Base-by-base conservation (phyloP, 1,140 invertebrate genomes). In the Macrostomum lignano region DNA sequence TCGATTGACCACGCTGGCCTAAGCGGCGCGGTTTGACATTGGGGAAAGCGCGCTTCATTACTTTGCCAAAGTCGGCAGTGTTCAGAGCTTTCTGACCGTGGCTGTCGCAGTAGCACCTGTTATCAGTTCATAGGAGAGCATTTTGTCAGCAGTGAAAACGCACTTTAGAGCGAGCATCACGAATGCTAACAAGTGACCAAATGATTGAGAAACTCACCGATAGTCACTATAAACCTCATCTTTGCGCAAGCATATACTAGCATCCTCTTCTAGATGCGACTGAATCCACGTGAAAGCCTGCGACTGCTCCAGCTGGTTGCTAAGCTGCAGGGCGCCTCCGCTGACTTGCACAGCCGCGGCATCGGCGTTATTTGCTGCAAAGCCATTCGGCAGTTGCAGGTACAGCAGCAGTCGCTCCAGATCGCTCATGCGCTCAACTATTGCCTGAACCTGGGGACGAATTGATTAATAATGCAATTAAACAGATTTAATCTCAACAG, bases 31-130 rank as follows among this genome's bases (percentile, higher is more conserved):
- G 76, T 40, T 77, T 67, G 21, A 49, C 43, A 36, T 49, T 46
- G 19, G 79, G 79, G 58, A 86, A 91, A 6, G 84, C 76, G 55
- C 84, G 77, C 51, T 86, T 86, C 75, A 91, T 84, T 4, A 86
- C 75, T 63, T 88, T 88, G 3, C 82, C 82, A 64, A 91, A 91
- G 61, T 91, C 81, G 19, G 81, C 81, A 3, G 78, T 82, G 26
- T 77, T 84, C 26, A 88, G 58, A n/a, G 74, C 69, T 50, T 84
- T 84, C 55, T 79, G 72, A 38, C 66, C 66, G 57, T 77, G 73
- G 39, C 65, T 69, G 46, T 67, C 67, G 55, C 77, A 84, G 55
- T 73, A 82, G 38, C 66, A 62, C 47, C 76, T 14, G 19, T 15
- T 28, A 15, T 28, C 26, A 3, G 19, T 28, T 28, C 15, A 28